Base-by-base conservation (phyloP, 2,888 invertebrate genomes). In the Bellardia bayeri region DNA sequence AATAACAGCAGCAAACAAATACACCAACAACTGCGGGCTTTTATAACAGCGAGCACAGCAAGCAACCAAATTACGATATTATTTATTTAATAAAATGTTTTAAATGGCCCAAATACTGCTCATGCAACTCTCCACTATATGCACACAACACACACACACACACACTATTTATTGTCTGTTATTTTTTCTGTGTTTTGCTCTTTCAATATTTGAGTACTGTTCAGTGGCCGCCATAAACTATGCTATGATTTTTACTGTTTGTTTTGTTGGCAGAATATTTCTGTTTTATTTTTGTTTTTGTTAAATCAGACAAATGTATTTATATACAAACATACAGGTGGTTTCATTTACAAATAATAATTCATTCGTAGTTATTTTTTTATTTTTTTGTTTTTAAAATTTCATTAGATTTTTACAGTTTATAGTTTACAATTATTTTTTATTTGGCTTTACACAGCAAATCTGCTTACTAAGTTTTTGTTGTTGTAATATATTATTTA, bases 11-110 rank as follows among this genome's bases (percentile, higher is more conserved):
- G 68, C 40, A n/a, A 33, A 37, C 58, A 49, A 5, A 49, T 37
- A 33, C 45, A 69, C 58, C 16, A 76, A 14, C 40, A 42, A 69
- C 66, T 40, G 51, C 40, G 16, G 42, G n/a, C 14, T 37, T 40
- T 64, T 6, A 37, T 4, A 61, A 64, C 33, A 37, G 40, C 40
- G 40, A 14, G 16, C 51, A 16, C 51, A n/a, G 16, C 51, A 23
- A 49, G 51, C 80, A 49, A n/a, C 71, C 51, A 69, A 61, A 82
- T 82, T 56, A 49, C 64, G 49, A 33, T 66, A 42, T 71, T 79
- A 72, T 85, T 85, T 85, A 74, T 85, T 85, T 85, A 74, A 84
- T 79, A 80, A 84, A 68, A 69, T 40, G 13, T 72, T 72, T 84
- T 78, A 30, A 64, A 66, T 42, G 23, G 68, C 49, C 16, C 56